phyloP scores from a whole-genome alignment of 2,113 vertebrate species.

The Conger conger region DNA sequence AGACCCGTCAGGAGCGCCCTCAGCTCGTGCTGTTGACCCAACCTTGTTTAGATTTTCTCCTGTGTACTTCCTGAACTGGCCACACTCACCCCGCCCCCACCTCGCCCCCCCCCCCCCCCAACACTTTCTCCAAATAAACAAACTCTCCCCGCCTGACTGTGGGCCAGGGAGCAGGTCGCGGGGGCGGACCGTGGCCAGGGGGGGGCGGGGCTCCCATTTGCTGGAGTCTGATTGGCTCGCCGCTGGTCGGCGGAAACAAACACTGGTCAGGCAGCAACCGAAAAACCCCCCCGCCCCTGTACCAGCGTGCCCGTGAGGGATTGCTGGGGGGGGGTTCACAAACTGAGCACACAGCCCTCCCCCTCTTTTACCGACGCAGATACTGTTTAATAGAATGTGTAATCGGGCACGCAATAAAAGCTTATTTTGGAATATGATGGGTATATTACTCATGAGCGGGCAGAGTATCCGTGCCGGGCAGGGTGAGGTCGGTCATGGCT shows the following conservation, averaged over 20 bases:
- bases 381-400: too few species aligned
- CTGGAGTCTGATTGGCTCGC: not conserved
- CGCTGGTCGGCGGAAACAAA: not conserved
- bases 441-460: not conserved
- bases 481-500: not conserved
- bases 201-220: not conserved
- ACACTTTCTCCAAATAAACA: conserved; percentile 29
- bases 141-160: conserved; percentile 14
- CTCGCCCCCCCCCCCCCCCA: not conserved
- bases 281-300: not conserved
- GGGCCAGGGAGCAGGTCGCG: not conserved
- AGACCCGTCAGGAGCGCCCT: not conserved
- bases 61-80: conserved; percentile 28
- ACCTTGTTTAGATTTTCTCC: conserved; percentile 28
- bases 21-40: conserved; percentile 20
- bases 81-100: not conserved
- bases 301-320: not conserved
- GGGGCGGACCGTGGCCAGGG: not conserved
- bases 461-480: not conserved
- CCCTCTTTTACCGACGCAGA: not conserved
- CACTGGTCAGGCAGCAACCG: not conserved
- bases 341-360: too few species aligned
- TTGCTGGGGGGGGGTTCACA: too few species aligned
- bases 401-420: not conserved
- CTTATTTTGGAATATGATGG: not conserved